Percentiles rank a stretch among this genome's conserved stretches.
Evolutionary conservation across 2,797 vertebrate genomes (phyloP).

Genomic region (Amblyraja radiata): DNA sequence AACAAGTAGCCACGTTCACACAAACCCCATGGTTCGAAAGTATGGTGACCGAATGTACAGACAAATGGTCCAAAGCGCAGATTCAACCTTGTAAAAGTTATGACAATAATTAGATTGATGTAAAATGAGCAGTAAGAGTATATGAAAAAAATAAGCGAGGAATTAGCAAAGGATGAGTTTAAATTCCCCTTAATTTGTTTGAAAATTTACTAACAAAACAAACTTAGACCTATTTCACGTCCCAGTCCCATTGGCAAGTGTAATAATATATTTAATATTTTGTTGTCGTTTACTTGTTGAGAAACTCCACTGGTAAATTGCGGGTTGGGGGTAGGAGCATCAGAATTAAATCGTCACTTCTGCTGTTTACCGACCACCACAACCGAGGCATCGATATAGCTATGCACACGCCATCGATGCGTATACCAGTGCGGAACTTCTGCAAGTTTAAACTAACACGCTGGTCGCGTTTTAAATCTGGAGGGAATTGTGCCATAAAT

Average conservation of each 20-base stretch:
- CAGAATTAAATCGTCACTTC: background rate
- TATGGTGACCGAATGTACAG: background rate
- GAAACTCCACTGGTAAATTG: background rate
- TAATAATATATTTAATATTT: background rate
- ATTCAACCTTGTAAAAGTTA: background rate
- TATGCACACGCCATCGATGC: no score
- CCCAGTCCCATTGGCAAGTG: background rate
- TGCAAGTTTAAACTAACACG: background rate
- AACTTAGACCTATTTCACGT: background rate
- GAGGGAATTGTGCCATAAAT: background rate
- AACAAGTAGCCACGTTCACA: background rate
- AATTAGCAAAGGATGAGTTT: background rate
- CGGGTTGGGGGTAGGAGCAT: no score
- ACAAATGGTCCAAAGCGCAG: background rate
- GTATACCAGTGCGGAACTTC: background rate
- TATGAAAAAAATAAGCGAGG: background rate
- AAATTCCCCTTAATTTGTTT: background rate
- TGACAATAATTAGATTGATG: background rate
- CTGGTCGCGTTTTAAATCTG: background rate
- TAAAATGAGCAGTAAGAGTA: background rate
- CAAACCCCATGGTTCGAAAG: background rate
- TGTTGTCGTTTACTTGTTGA: background rate
- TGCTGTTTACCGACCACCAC: background rate
- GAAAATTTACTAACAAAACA: background rate
- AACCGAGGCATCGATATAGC: background rate